Conservation (phyloP, 2,113 vertebrate species). For the Baryphthengus martii region DNA sequence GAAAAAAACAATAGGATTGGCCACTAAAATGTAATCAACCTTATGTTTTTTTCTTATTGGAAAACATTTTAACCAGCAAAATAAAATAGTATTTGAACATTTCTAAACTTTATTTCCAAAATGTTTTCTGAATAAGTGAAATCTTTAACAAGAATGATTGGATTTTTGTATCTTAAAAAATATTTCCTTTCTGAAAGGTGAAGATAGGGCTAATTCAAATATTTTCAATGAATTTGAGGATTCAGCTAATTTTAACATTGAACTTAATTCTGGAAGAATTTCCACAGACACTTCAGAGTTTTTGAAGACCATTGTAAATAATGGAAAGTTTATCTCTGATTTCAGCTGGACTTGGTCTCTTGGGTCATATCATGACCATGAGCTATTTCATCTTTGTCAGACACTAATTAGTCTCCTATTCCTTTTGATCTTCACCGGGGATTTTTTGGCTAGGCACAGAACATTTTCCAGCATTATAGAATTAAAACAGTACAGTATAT, state of each 20-base stretch:
- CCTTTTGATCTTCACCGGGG: not conserved
- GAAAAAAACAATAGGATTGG: not conserved
- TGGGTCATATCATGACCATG: not conserved
- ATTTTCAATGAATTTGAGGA: not conserved
- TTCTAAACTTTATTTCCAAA: not conserved
- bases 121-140: not conserved
- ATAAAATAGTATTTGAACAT: not conserved
- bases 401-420: not conserved
- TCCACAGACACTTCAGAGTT: not conserved
- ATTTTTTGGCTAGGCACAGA: not conserved
- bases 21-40: not conserved
- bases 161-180: not conserved
- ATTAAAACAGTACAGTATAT: not conserved
- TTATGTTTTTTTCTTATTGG: not conserved
- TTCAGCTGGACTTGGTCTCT: not conserved
- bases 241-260: not conserved
- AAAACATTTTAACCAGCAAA: not conserved
- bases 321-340: not conserved
- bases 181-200: not conserved
- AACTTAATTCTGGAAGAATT: not conserved
- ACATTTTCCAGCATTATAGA: not conserved
- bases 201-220: not conserved
- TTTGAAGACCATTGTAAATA: not conserved
- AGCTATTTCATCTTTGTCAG: conserved; percentile 5
- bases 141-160: not conserved